Evolutionary conservation across 2,888 invertebrate species (phyloP).

Genomic region (Nasonia oneida): DNA sequence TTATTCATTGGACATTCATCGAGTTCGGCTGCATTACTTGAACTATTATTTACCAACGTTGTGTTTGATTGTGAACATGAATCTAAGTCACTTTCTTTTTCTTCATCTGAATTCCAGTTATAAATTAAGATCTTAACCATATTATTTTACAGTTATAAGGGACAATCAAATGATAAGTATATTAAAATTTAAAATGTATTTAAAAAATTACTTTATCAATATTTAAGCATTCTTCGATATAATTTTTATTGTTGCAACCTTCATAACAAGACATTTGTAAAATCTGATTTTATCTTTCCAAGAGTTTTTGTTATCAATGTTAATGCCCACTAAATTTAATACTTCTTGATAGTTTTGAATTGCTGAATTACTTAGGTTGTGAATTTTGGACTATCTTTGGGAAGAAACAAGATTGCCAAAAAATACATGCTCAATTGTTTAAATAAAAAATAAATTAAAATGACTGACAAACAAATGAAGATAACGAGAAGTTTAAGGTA

Average conservation of each 20-base stretch:
- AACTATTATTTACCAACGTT: not conserved
- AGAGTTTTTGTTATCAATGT: slow-evolving; percentile 38
- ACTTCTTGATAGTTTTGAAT: slow-evolving; percentile 56
- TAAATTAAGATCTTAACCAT: not conserved
- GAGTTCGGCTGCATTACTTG: not conserved
- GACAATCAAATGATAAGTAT: not conserved
- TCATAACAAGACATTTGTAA: slow-evolving; percentile 64
- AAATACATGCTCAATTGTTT: slow-evolving; percentile 3
- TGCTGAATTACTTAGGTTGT: slow-evolving; percentile 60
- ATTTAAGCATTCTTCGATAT: not conserved
- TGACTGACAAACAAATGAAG: not conserved
- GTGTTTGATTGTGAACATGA: not conserved
- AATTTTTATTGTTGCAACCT: slow-evolving; percentile 62
- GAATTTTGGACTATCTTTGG: slow-evolving; percentile 44
- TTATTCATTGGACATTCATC: not conserved
- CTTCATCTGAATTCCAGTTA: not conserved
- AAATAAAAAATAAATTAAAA: not conserved
- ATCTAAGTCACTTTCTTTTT: not conserved
- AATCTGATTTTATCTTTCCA: not conserved
- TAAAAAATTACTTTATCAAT: not conserved
- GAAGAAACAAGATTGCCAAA: not conserved
- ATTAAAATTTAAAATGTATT: no score
- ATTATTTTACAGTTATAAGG: not conserved
- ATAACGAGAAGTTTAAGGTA: not conserved
- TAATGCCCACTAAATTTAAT: slow-evolving; percentile 59